Base-by-base conservation (phyloP, 1,140 invertebrate genomes). In the Ptiloglossa arizonensis region DNA sequence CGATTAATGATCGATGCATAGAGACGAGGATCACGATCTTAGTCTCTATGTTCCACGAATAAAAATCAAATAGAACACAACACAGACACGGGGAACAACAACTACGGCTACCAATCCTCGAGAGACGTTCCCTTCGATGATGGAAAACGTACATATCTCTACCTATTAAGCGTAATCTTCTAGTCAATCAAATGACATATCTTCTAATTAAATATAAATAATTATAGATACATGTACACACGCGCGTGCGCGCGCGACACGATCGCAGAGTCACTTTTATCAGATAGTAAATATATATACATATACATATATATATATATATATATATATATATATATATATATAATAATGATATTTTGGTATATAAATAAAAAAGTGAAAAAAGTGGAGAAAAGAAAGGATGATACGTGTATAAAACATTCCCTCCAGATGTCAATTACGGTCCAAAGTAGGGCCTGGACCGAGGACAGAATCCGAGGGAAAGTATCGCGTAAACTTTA, bases 361-460 rank as follows among this genome's bases (percentile, higher is more conserved):
- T 86, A 86, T 86, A 86, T 81, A 85, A 84, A 57, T 32, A 83
- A 72, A 44, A 74, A 73, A 73, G 15, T 46, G 67, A 81, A 75
- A 69, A 78, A 63, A 72, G 52, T 56, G 50, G 8, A 27, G 29
- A 48, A 54, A 29, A 73, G 22, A 50, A 32, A 63, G 24, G 29
- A 74, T 62, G 64, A 83, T 50, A 67, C 76, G 64, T 69, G 41
- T 29, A 5, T 29, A 57, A 57, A 86, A 86, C 52, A 72, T 86
- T 86, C 84, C 84, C 84, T 86, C 84, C 80, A 82, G 69, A 77
- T 86, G 83, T 86, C 84, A 86, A 86, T 86, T 86, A 86, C 84
- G 84, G 84, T 86, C 72, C 84, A 86, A 86, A 82, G 83, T 86
- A 85, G 84, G 84, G 84, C 84, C 80, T 86, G 84, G 83, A 86